A percentile compares a stretch with the other conserved stretches of the same genome.
These are phyloP conservation scores for Dascyllus trimaculatus DNA, from an alignment of 2,113 vertebrate species.

Conservation along the genomic window DNA sequence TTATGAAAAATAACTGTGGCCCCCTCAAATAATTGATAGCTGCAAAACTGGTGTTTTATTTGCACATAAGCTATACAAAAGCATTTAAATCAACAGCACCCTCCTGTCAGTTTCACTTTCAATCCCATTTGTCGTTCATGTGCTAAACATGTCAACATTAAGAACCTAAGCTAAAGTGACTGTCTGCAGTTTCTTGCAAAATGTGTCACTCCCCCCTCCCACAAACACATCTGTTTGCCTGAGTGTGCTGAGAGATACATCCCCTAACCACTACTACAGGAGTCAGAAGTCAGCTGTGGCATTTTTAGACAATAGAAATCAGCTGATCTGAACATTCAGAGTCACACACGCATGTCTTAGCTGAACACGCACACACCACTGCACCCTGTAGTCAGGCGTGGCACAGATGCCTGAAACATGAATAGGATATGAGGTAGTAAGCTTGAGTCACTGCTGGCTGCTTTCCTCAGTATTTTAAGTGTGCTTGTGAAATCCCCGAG, in stretches of 20 bases:
- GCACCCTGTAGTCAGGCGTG: constrained; percentile 42
- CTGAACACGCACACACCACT: constrained; percentile 6
- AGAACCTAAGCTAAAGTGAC: background rate
- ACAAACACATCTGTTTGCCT: constrained; percentile 11
- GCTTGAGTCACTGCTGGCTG: constrained; percentile 52
- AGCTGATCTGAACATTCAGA: constrained; percentile 50
- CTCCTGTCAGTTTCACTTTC: too few species aligned
- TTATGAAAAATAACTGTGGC: too few species aligned
- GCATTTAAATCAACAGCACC: too few species aligned
- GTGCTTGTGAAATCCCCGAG: constrained; percentile 68
- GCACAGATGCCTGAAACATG: constrained; percentile 47
- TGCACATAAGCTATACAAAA: too few species aligned
- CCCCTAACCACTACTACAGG: constrained; percentile 9
- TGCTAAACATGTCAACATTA: background rate
- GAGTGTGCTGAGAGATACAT: background rate
- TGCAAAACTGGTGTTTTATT: too few species aligned
- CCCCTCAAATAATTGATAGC: too few species aligned
- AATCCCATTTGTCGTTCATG: too few species aligned
- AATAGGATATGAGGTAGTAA: constrained; percentile 61
- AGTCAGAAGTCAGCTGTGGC: constrained; percentile 20
- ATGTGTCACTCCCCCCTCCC: too few species aligned
- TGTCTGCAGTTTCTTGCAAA: background rate
- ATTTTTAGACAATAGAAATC: constrained; percentile 49
- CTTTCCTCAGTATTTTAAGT: constrained; percentile 55
- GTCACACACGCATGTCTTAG: constrained; percentile 5